phyloP scores from a whole-genome alignment of 2,888 invertebrate species.

The Clistopyga incitator region DNA sequence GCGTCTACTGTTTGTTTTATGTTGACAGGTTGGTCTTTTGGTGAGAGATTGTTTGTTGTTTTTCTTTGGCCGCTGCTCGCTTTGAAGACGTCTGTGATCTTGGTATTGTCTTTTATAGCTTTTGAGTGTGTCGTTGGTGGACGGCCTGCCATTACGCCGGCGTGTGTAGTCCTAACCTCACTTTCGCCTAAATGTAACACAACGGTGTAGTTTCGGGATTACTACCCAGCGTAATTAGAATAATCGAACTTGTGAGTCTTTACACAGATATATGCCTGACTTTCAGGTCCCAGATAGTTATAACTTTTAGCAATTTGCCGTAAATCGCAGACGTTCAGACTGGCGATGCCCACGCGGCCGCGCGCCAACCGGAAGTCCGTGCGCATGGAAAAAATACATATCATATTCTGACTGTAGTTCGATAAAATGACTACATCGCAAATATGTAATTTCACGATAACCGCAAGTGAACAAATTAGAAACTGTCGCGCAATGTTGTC shows the following conservation, averaged over 20 bases:
- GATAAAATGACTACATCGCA: background rate
- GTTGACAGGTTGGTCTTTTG: background rate
- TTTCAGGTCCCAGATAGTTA: background rate
- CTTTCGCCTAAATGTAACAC: background rate
- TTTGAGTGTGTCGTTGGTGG: background rate
- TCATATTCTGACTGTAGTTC: background rate
- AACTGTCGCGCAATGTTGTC: too few species aligned
- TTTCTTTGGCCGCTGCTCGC: background rate
- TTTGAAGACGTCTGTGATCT: background rate
- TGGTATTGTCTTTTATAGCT: background rate
- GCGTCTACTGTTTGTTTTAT: background rate
- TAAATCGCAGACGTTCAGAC: background rate
- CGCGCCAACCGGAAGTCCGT: background rate
- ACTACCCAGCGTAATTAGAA: background rate
- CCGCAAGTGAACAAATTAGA: too few species aligned
- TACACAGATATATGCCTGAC: background rate
- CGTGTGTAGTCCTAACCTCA: constrained; percentile 1
- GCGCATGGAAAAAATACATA: background rate
- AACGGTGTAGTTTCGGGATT: background rate
- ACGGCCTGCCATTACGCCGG: background rate
- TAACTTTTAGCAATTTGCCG: background rate
- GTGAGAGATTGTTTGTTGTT: background rate
- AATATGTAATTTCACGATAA: background rate
- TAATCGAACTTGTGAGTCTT: background rate
- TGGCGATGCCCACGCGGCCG: background rate